Evolutionary conservation across 2,797 vertebrate genomes (phyloP).

Genomic region (Steatocranus sp.): DNA sequence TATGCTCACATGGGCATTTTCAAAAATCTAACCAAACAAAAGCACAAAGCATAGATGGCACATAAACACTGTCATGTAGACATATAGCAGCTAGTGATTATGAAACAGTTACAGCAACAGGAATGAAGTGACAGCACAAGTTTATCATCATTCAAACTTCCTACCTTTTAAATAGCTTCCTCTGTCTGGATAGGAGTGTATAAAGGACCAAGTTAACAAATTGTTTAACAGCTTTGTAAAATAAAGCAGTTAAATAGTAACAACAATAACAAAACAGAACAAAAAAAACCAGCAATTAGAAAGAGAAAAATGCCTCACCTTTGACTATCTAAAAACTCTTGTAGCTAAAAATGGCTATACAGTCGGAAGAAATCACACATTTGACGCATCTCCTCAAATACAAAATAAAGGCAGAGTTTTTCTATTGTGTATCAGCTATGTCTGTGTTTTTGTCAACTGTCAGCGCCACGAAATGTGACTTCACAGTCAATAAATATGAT

Average conservation of each 20-base stretch:
- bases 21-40: not conserved
- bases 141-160: slow-evolving; percentile 41
- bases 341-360: slow-evolving; percentile 13
- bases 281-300: slow-evolving; percentile 6
- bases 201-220: slow-evolving; percentile 56
- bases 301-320: not conserved
- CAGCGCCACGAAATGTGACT: not conserved
- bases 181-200: slow-evolving; percentile 53
- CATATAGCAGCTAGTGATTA: not conserved
- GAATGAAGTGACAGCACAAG: slow-evolving; percentile 29
- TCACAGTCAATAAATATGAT: not conserved
- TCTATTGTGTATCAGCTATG: slow-evolving; percentile 10
- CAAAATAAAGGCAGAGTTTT: not conserved
- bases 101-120: not conserved
- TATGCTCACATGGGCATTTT: not conserved
- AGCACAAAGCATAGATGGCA: slow-evolving; percentile 10
- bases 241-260: slow-evolving; percentile 4
- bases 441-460: slow-evolving; percentile 55
- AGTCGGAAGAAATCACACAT: not conserved
- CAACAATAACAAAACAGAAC: not conserved
- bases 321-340: not conserved
- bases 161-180: slow-evolving; percentile 61
- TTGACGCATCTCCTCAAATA: not conserved
- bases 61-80: not conserved
- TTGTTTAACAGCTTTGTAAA: slow-evolving; percentile 56